Evolutionary conservation across 92 coral and sea anemone genomes (phyloP).

Genomic region (Epizoanthus rinbou): DNA sequence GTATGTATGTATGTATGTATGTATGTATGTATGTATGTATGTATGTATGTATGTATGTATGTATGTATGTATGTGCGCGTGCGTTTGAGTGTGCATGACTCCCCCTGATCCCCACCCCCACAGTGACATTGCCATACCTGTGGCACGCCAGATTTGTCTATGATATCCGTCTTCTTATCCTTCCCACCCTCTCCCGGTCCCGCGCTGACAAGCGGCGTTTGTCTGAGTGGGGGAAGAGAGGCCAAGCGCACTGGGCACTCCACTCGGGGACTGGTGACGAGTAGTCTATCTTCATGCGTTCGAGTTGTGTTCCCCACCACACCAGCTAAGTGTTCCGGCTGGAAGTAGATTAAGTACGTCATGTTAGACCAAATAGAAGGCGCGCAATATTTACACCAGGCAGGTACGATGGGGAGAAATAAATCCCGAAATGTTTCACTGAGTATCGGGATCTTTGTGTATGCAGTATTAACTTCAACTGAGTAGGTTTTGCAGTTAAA

Average conservation of each 20-base stretch:
- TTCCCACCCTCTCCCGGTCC: slow-evolving; percentile 4
- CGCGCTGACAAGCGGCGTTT: slow-evolving; percentile 64
- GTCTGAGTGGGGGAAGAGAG: slow-evolving; percentile 72
- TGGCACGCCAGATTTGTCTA: slow-evolving; percentile 1
- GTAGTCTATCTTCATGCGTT: slow-evolving; percentile 54
- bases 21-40: too few species aligned
- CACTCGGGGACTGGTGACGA: slow-evolving; percentile 31
- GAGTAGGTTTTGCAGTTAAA: too few species aligned
- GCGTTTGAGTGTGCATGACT: too few species aligned
- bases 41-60: too few species aligned
- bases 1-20: too few species aligned
- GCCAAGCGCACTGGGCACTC: slow-evolving; percentile 64
- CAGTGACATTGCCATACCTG: slow-evolving; percentile 17
- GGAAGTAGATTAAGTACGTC: not conserved
- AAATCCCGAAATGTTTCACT: not conserved
- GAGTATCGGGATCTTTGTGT: too few species aligned
- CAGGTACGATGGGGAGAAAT: too few species aligned
- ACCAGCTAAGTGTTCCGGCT: slow-evolving; percentile 77
- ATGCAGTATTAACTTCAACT: too few species aligned
- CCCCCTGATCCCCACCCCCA: too few species aligned
- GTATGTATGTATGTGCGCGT: too few species aligned
- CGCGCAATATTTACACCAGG: not conserved
- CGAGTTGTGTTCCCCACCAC: slow-evolving; percentile 72
- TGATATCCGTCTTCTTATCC: not conserved
- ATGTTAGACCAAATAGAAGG: not conserved